Base-by-base conservation (phyloP, 2,113 vertebrate genomes). In the Anolis carolinensis region DNA sequence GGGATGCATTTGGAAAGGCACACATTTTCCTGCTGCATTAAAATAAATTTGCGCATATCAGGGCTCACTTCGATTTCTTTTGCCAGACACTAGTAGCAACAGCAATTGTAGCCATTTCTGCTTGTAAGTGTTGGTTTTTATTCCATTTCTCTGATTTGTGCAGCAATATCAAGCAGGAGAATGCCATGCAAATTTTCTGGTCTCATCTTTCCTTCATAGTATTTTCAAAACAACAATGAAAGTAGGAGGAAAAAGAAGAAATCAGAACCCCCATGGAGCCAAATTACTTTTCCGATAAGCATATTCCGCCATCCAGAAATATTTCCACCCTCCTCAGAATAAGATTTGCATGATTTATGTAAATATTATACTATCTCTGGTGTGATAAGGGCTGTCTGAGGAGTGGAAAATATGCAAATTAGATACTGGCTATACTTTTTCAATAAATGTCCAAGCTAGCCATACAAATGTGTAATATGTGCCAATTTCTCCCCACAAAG, bases 331-430 rank as follows among this genome's bases (percentile, higher is more conserved):
- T 81, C 39, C 87, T 44, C 39, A 88, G 0, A 71, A 36, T 80
- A 82, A 82, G 20, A 65, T 36, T 55, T 84, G 81, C 18, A 21
- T 85, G 79, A 75, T 90, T 87, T 88, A 71, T 79, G 44, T 87
- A 86, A 86, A 86, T 73, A 18, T 55, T 50, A 79, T 84, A 59
- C 76, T 88, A 39, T 83, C 39, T 27, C 70, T 88, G 20, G 67
- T 78, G 27, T 84, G 87, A 65, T 82, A 81, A 78, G n/a, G 78
- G 30, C 67, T 25, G 71, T 88, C 23, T 59, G 86, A 79, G 76
- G 36, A 86, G 3, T 86, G 72, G 81, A 86, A 85, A 86, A 1
- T 65, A 39, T 81, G 39, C 73, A 70, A 90, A 87, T 88, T 85
- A 75, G 62, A 21, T 84, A 87, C 11, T 1, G 2, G 10, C 25